A percentile compares a stretch with the other conserved stretches of the same genome.
These are phyloP conservation scores for Prunella fulvescens DNA, from an alignment of 2,113 vertebrate species.

Conservation along the genomic window DNA sequence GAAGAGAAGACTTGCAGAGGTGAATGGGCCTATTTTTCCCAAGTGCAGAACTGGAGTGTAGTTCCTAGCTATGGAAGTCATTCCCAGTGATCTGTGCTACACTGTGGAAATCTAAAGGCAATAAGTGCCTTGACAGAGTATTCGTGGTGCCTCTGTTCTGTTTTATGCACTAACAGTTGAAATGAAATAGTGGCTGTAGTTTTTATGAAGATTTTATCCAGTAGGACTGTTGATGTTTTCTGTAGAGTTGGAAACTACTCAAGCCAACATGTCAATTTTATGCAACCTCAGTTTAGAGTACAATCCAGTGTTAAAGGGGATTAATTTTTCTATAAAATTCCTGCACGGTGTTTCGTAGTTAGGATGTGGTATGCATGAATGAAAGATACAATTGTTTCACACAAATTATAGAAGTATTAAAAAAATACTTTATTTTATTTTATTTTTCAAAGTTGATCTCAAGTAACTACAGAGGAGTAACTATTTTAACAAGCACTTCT, in stretches of 20 bases:
- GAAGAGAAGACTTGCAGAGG: conserved; percentile 91
- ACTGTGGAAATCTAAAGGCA: conserved; percentile 55
- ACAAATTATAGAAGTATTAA: conserved; percentile 28
- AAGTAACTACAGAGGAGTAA: conserved; percentile 27
- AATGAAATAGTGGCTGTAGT: conserved; percentile 69
- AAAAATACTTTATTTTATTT: conserved; percentile 71
- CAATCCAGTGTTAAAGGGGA: conserved; percentile 5
- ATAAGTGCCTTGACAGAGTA: conserved; percentile 57
- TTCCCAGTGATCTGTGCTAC: conserved; percentile 21
- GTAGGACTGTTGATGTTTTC: conserved; percentile 67
- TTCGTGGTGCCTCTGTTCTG: conserved; percentile 70
- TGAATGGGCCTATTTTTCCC: conserved; percentile 91
- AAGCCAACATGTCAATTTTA: neutral
- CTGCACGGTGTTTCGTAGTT: neutral
- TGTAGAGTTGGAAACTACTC: conserved; percentile 57
- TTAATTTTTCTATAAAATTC: conserved; percentile 5
- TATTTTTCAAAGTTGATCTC: conserved; percentile 22
- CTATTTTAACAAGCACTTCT: conserved; percentile 16
- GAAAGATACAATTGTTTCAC: neutral
- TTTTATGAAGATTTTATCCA: conserved; percentile 55
- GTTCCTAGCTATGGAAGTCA: neutral
- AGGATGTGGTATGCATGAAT: neutral
- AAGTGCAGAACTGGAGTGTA: conserved; percentile 95
- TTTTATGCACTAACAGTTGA: conserved; percentile 70
- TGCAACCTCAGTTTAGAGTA: neutral